These are phyloP conservation scores for Ladona fulva DNA, from an alignment of 1,140 invertebrate species.

Conservation along the genomic window DNA sequence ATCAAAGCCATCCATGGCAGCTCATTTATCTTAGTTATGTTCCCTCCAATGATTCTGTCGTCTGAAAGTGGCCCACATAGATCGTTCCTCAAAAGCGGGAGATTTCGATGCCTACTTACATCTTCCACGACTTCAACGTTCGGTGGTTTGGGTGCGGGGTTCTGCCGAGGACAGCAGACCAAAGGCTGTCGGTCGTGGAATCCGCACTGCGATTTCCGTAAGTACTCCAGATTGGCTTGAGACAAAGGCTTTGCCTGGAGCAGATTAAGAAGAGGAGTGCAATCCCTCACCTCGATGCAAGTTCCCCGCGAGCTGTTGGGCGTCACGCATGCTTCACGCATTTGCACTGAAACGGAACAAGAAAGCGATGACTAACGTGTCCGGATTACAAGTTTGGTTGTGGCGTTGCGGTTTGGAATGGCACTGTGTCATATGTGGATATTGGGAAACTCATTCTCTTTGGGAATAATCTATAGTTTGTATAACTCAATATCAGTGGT, in stretches of 20 bases:
- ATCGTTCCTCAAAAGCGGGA: constrained; percentile 36
- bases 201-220: constrained; percentile 41
- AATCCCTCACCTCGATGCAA: constrained; percentile 36
- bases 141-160: not conserved
- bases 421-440: too few relatives aligned
- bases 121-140: constrained; percentile 24
- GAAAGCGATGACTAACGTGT: too few relatives aligned
- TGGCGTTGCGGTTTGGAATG: too few relatives aligned
- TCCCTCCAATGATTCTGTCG: constrained; percentile 45
- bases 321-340: constrained; percentile 28
- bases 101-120: constrained; percentile 44
- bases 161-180: constrained; percentile 29
- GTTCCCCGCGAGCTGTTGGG: constrained; percentile 29
- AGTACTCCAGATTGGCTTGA: constrained; percentile 26
- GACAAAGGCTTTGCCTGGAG: constrained; percentile 33
- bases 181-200: constrained; percentile 40
- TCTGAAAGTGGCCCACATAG: constrained; percentile 35
- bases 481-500: too few relatives aligned
- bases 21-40: constrained; percentile 45
- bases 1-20: constrained; percentile 59
- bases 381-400: too few relatives aligned
- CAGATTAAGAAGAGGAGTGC: constrained; percentile 27
- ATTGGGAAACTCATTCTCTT: too few relatives aligned
- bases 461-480: too few relatives aligned
- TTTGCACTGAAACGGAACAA: too few relatives aligned